A percentile compares a stretch with the other conserved stretches of the same genome.
Evolutionary conservation across 2,797 vertebrate genomes (phyloP).

Genomic region (Gallinago nigripennis): DNA sequence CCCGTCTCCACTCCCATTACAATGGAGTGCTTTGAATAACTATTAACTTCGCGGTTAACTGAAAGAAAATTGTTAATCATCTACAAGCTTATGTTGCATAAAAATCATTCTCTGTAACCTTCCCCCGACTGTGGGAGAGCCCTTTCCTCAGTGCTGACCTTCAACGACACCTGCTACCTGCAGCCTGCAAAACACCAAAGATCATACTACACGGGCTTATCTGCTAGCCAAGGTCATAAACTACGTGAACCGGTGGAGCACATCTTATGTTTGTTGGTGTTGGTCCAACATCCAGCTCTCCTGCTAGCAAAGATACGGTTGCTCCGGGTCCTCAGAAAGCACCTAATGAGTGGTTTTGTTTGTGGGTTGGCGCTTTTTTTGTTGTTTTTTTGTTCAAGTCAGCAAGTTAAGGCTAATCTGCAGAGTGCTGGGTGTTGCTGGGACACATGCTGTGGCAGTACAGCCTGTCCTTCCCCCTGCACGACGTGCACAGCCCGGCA

Average conservation of each 20-base stretch:
- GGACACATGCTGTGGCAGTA: constrained; percentile 1
- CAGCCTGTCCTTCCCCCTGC: constrained; percentile 30
- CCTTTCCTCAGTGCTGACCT: constrained; percentile 52
- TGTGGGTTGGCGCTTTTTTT: neutral
- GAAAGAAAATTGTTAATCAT: constrained; percentile 78
- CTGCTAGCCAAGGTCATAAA: constrained; percentile 80
- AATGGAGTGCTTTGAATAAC: constrained; percentile 71
- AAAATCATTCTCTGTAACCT: constrained; percentile 64
- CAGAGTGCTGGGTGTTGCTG: neutral
- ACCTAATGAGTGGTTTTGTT: neutral
- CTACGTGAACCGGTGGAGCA: neutral
- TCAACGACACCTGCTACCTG: constrained; percentile 76
- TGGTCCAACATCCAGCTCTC: neutral
- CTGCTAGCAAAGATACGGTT: neutral
- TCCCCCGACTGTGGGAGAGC: constrained; percentile 46
- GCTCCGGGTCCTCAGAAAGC: constrained; percentile 14
- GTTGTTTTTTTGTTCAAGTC: neutral
- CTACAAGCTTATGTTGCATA: constrained; percentile 68
- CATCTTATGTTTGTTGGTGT: constrained; percentile 22
- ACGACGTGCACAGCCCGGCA: neutral
- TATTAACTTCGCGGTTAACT: constrained; percentile 75
- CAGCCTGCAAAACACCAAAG: constrained; percentile 74
- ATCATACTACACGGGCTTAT: constrained; percentile 77
- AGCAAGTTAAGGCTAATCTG: neutral
- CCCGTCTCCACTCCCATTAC: constrained; percentile 51